A percentile compares a stretch with the other conserved stretches of the same genome.
Conservation (phyloP, 2,113 vertebrate species). For the zebrafish (Danio rerio) region DNA sequence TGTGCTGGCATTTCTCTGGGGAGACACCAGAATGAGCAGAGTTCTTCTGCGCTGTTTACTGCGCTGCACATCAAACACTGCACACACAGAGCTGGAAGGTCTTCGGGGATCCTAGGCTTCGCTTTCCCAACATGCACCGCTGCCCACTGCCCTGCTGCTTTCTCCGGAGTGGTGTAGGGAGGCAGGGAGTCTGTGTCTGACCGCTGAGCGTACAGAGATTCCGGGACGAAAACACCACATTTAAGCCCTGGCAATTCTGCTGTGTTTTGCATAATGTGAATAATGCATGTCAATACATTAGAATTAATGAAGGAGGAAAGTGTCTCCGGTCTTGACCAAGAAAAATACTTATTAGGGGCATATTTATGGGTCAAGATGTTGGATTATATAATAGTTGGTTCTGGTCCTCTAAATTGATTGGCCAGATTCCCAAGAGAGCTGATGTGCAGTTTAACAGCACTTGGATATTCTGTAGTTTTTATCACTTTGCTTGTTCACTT, state of each 20-base stretch:
- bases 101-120: slow-evolving; percentile 52
- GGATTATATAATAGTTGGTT: background rate
- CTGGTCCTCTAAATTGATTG: background rate
- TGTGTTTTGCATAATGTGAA: slow-evolving; percentile 26
- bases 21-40: slow-evolving; percentile 62
- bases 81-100: slow-evolving; percentile 46
- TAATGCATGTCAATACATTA: slow-evolving; percentile 28
- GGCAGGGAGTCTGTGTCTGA: slow-evolving; percentile 31
- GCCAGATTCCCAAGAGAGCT: background rate
- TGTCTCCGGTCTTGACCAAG: background rate
- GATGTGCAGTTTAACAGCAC: background rate
- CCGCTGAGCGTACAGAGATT: slow-evolving; percentile 7
- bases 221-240: background rate
- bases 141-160: slow-evolving; percentile 35
- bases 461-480: background rate
- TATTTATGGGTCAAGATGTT: background rate
- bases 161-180: background rate
- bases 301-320: slow-evolving; percentile 12
- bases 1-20: slow-evolving; percentile 67
- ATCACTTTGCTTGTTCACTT: background rate
- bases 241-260: background rate
- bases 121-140: slow-evolving; percentile 51
- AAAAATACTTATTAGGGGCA: background rate
- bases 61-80: slow-evolving; percentile 73
- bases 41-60: slow-evolving; percentile 74